Evolutionary conservation across 2,888 invertebrate species (phyloP), one percentile per base, ranked within the genome.

Genomic region (Rotaria macrura): DNA sequence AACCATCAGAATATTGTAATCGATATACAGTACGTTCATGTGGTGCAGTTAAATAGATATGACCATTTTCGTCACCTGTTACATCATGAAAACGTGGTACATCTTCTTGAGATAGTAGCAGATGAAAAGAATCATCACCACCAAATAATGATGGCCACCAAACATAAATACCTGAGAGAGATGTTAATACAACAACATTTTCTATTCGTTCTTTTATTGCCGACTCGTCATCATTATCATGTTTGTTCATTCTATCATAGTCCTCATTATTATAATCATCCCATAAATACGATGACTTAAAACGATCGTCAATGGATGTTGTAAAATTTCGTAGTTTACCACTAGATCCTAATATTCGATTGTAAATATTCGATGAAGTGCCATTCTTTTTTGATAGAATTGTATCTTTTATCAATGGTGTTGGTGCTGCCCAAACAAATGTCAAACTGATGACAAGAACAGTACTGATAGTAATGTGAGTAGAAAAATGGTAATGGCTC

Each of bases 31-130:
- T 79, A 43, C 79, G 79, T 43, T 79, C 79, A 40, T 79, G 79
- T 79, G 79, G 79, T n/a, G 79, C 79, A 25, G 79, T 79, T 43
- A 79, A 79, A 79, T 79, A 79, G 14, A 79, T 79, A 79, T 79
- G 20, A 79, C 79, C 79, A 40, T n/a, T 5, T 43, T 79, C 79
- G n/a, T 79, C 79, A 43, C 79, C 43, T 17, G n/a, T 79, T 1
- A 79, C 79, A 43, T 79, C 79, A n/a, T 79, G 79, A 79, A 79
- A 79, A 79, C 79, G 79, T 14, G 79, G 79, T 5, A 79, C 79
- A 79, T 79, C 79, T 43, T 79, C 79, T 43, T 79, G 79, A 7
- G 79, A n/a, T 1, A 79, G 14, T 79, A 79, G 10, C 5, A 40
- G 20, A 79, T 79, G 79, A 79, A 79, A 79, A 25, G 79, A 43